These are phyloP conservation scores for Cyprinus carpio DNA, from an alignment of 2,113 vertebrate species.

Conservation along the genomic window DNA sequence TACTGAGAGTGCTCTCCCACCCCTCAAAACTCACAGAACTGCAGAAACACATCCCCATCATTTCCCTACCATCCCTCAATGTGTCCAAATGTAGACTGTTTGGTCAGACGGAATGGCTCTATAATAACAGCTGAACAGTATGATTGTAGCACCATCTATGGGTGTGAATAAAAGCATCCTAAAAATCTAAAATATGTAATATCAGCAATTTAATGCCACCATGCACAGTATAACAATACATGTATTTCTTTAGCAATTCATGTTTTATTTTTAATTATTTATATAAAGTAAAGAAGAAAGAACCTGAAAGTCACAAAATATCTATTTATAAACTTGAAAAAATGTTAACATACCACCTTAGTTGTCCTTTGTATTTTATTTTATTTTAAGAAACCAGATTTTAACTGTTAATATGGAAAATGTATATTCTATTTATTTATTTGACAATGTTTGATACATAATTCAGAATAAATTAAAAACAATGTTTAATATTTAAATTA, in stretches of 20 bases:
- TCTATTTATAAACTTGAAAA: neutral
- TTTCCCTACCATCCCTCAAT: slow-evolving; percentile 35
- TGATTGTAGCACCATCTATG: slow-evolving; percentile 48
- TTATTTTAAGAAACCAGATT: neutral
- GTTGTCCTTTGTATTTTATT: neutral
- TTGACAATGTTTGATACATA: too few relatives aligned
- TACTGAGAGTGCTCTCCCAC: neutral
- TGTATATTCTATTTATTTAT: too few relatives aligned
- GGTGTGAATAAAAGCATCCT: neutral
- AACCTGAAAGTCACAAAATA: neutral
- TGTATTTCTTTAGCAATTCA: neutral
- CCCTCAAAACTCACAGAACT: neutral
- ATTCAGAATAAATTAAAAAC: too few relatives aligned
- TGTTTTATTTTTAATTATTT: neutral
- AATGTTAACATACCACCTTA: neutral
- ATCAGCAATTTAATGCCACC: neutral
- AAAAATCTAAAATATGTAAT: neutral
- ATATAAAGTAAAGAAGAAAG: neutral
- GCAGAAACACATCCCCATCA: slow-evolving; percentile 14
- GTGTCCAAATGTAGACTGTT: slow-evolving; percentile 44
- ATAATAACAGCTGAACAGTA: neutral
- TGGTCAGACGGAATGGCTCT: slow-evolving; percentile 24
- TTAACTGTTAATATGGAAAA: too few relatives aligned
- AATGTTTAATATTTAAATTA: too few relatives aligned
- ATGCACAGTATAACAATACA: neutral